Base-by-base conservation (phyloP, 37 sponge, comb jelly and placozoan genomes). In the Diacarnus erythraeanus region DNA sequence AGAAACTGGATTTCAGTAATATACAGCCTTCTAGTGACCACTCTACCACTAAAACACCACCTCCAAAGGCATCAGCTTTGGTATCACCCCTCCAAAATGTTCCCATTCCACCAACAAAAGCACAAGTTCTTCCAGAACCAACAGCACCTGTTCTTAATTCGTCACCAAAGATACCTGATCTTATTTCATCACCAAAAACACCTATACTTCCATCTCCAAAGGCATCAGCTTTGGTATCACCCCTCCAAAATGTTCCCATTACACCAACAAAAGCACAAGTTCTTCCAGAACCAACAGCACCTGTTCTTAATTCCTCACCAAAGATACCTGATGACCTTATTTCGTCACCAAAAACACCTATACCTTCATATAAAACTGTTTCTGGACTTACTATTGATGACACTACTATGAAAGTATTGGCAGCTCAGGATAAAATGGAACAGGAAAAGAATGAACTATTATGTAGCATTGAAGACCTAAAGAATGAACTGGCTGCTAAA, bases 401-500 rank as follows among this genome's bases (percentile, higher is more conserved):
- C 22, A 47, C 75, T 0, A 27, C 57, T 8, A 67, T 77, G 3
- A 57, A 74, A 33, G 59, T 66, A 1, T 41, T 36, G 23, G 9
- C 56, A 42, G 69, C 67, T 10, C 54, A 42, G 35, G 54, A 74
- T 4, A n/a, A 63, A 12, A 56, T 72, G 74, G 73, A 79, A 23
- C 42, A 44, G 25, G 80, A 78, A 68, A 71, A 73, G 42, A 43
- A 79, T 15, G 38, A 79, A 57, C 66, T 78, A 33, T 56, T 76
- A 22, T 38, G 57, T 31, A 83, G 41, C 39, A 76, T 76, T 30
- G 67, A 65, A 54, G 84, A 68, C n/a, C 69, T 83, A 20, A 74
- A 76, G 69, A 67, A 42, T 38, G 76, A 83, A n/a, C 69, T 83
- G 23, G 40, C 57, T 15, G 65, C 69, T 3, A 83, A 83, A 58